These are phyloP conservation scores for Collichthys lucidus DNA, from an alignment of 2,113 vertebrate species.

Conservation along the genomic window DNA sequence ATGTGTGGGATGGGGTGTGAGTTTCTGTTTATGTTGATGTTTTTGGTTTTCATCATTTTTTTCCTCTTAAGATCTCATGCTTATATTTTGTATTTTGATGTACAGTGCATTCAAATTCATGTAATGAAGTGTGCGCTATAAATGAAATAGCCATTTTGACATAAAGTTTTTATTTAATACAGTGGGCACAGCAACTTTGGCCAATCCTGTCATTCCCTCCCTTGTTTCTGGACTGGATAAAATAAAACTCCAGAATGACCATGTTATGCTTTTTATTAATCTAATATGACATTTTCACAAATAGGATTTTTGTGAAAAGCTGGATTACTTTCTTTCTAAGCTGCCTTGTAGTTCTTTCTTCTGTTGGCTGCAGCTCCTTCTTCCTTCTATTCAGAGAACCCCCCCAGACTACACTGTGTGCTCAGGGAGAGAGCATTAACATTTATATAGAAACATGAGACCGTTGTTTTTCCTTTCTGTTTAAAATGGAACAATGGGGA, in stretches of 20 bases:
- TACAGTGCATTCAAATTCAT: too few species aligned
- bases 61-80: too few species aligned
- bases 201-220: constrained; percentile 14
- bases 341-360: constrained; percentile 56
- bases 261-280: constrained; percentile 63
- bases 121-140: too few species aligned
- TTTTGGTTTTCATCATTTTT: too few species aligned
- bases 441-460: constrained; percentile 81
- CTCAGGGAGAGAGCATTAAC: constrained; percentile 75
- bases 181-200: background rate
- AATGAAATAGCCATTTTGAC: too few species aligned
- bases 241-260: constrained; percentile 44
- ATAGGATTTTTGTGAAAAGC: constrained; percentile 63
- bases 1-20: too few species aligned
- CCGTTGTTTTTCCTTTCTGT: constrained; percentile 70
- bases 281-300: constrained; percentile 78
- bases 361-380: constrained; percentile 33
- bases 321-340: constrained; percentile 70
- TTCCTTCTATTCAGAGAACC: constrained; percentile 37
- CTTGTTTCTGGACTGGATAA: constrained; percentile 31
- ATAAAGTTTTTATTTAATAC: background rate
- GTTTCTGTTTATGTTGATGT: too few species aligned
- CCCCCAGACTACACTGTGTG: constrained; percentile 32
- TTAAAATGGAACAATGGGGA: constrained; percentile 72
- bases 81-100: too few species aligned